Percentiles rank a stretch among this genome's conserved stretches.
Conservation (phyloP, 2,113 vertebrate species). For the Rhineura floridana region DNA sequence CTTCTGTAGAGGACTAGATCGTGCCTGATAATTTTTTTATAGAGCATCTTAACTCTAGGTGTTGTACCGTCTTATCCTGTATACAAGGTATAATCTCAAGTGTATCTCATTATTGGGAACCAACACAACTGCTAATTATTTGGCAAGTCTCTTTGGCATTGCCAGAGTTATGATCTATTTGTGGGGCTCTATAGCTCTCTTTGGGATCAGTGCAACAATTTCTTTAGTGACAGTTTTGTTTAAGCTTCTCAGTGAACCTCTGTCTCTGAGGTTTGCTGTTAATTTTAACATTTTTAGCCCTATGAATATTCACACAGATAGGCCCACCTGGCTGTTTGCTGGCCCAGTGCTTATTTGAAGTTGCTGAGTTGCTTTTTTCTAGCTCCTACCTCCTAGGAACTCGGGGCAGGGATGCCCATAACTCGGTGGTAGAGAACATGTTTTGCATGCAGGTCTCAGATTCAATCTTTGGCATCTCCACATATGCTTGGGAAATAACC, state of each 20-base stretch:
- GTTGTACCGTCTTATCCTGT: neutral
- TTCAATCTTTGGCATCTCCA: too few relatives aligned
- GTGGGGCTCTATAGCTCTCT: too few relatives aligned
- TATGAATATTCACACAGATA: neutral
- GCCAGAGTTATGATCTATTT: neutral
- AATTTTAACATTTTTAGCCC: neutral
- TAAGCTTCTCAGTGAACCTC: neutral
- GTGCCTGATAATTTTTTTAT: neutral
- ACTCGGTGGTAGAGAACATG: too few relatives aligned
- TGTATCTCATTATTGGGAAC: neutral
- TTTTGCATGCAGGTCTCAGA: too few relatives aligned
- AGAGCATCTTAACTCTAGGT: neutral
- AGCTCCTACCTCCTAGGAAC: too few relatives aligned
- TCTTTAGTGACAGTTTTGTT: neutral
- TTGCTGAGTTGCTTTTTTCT: neutral
- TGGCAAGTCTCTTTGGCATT: neutral
- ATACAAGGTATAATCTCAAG: neutral
- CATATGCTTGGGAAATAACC: too few relatives aligned
- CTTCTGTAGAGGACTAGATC: neutral
- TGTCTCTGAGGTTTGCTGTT: neutral
- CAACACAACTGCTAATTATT: too few relatives aligned
- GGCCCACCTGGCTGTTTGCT: neutral
- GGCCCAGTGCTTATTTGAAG: neutral
- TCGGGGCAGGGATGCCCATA: too few relatives aligned
- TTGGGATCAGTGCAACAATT: neutral